These are phyloP conservation scores for Ibycter americanus DNA, from an alignment of 2,797 vertebrate species.

Conservation along the genomic window DNA sequence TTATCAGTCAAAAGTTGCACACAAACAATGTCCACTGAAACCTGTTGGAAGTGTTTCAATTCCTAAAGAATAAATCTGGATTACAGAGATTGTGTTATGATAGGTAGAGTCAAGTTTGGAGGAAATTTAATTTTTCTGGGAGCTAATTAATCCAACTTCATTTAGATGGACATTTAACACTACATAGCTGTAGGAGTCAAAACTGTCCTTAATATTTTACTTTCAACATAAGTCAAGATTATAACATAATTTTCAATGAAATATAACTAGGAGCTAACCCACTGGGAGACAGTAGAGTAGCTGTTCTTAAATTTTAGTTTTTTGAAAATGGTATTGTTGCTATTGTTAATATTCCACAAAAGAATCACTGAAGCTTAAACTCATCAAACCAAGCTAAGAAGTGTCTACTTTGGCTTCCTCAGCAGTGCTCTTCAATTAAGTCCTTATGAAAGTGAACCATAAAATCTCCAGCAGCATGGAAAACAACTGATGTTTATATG, in stretches of 20 bases:
- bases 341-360: background rate
- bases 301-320: background rate
- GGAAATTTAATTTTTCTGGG: constrained; percentile 19
- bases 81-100: background rate
- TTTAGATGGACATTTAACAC: constrained; percentile 32
- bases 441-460: background rate
- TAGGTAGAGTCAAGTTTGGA: background rate
- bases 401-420: background rate
- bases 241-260: constrained; percentile 1
- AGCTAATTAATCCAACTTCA: constrained; percentile 5
- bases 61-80: background rate
- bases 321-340: background rate
- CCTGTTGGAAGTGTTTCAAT: background rate
- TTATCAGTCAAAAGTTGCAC: background rate
- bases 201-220: background rate
- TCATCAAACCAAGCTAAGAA: background rate
- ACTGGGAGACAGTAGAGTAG: background rate
- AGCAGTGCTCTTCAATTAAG: background rate
- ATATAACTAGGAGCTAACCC: background rate
- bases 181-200: background rate
- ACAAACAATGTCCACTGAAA: background rate
- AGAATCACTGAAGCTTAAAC: background rate
- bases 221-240: constrained; percentile 39
- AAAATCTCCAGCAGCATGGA: background rate
- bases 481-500: background rate